phyloP scores from a whole-genome alignment of 2,888 invertebrate species.

The Watsonalla cultraria region DNA sequence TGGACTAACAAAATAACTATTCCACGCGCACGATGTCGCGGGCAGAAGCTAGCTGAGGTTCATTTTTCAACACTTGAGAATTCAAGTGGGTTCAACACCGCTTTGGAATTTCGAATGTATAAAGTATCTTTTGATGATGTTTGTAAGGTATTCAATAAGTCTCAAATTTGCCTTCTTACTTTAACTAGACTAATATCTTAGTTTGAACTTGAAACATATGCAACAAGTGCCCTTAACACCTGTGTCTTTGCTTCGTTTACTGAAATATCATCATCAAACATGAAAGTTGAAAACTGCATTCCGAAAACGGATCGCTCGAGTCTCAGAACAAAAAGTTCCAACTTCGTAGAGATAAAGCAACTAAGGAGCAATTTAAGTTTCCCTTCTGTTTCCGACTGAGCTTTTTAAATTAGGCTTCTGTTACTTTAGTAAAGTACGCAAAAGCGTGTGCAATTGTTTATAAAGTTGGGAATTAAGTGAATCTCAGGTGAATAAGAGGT shows the following conservation, averaged over 20 bases:
- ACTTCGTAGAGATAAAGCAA: slow-evolving; percentile 49
- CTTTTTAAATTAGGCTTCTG: background rate
- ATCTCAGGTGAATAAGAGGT: background rate
- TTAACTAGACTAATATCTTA: no score
- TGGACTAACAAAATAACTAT: no score
- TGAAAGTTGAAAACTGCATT: slow-evolving; percentile 26
- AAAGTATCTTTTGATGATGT: no score
- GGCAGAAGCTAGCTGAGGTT: no score
- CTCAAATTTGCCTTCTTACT: no score
- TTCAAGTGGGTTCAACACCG: no score
- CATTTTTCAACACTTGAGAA: no score
- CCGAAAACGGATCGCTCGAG: slow-evolving; percentile 30
- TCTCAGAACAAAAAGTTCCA: slow-evolving; percentile 30
- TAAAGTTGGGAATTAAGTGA: background rate
- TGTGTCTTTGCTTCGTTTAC: background rate
- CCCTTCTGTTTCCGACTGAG: slow-evolving; percentile 22
- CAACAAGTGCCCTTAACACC: no score
- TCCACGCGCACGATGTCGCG: no score
- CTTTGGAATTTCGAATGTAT: no score
- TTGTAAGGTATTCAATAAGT: no score
- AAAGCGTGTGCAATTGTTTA: background rate
- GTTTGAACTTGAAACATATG: no score
- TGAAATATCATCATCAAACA: slow-evolving; percentile 8
- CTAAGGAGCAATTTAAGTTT: slow-evolving; percentile 69
- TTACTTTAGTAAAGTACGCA: background rate